These are phyloP conservation scores for Epizoanthus scotinus DNA, from an alignment of 92 coral and sea anemone species.

Conservation along the genomic window DNA sequence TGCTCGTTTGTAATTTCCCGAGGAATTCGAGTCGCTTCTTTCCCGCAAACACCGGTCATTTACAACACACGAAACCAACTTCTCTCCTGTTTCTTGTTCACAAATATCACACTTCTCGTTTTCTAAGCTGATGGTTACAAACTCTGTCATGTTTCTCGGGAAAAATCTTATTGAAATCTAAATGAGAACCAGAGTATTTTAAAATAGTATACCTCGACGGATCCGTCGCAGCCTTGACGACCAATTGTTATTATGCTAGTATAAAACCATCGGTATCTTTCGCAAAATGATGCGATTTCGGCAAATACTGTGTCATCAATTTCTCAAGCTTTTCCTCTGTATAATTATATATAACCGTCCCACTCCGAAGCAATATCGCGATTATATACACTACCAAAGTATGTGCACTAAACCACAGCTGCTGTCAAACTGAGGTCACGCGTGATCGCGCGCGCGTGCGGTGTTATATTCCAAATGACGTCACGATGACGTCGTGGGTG, in stretches of 20 bases:
- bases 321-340: not conserved
- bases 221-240: slow-evolving; percentile 19
- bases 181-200: no score
- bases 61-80: slow-evolving; percentile 75
- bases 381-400: not conserved
- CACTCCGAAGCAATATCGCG: not conserved
- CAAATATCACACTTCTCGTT: slow-evolving; percentile 83
- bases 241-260: not conserved
- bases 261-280: slow-evolving; percentile 5
- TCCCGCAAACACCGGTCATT: slow-evolving; percentile 70
- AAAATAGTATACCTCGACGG: no score
- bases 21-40: slow-evolving; percentile 28
- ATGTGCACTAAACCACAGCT: not conserved
- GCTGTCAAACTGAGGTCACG: not conserved
- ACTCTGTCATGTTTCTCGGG: slow-evolving; percentile 62
- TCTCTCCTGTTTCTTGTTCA: slow-evolving; percentile 88
- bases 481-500: slow-evolving; percentile 21
- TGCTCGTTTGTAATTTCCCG: slow-evolving; percentile 58
- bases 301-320: not conserved
- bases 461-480: not conserved
- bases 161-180: not conserved
- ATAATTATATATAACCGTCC: no score
- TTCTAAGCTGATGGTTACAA: slow-evolving; percentile 84
- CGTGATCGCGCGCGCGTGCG: not conserved
- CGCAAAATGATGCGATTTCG: not conserved